Evolutionary conservation across 2,797 vertebrate species (phyloP).

Genomic region (Parambassis ranga): DNA sequence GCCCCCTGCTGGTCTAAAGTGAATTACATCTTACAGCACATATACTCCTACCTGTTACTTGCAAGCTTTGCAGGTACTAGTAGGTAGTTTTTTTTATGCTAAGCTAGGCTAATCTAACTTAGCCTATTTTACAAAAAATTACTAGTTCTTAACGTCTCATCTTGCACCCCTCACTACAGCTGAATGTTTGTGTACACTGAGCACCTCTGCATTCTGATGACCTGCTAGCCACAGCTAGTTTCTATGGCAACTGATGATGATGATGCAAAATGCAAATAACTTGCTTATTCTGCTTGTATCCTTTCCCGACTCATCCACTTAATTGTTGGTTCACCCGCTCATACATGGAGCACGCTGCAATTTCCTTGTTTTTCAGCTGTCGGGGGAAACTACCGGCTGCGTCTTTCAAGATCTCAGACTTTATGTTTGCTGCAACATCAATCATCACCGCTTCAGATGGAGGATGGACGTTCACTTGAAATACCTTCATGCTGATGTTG

Average conservation of each 20-base stretch:
- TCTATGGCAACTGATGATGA: conserved; percentile 29
- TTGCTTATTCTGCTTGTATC: conserved; percentile 10
- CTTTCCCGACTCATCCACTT: conserved; percentile 16
- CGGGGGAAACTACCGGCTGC: conserved; percentile 34
- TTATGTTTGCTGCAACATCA: conserved; percentile 20
- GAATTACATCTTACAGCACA: too few species aligned
- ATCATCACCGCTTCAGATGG: conserved; percentile 10
- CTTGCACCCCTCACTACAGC: neutral
- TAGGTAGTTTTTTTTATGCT: too few species aligned
- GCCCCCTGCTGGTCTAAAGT: too few species aligned
- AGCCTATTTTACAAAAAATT: too few species aligned
- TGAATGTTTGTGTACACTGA: too few species aligned
- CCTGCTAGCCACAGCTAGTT: conserved; percentile 17
- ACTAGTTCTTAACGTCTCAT: too few species aligned
- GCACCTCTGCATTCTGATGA: neutral
- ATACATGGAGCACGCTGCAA: conserved; percentile 26
- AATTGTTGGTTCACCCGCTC: conserved; percentile 25
- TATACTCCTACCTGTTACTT: too few species aligned
- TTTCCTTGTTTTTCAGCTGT: conserved; percentile 48
- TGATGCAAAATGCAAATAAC: conserved; percentile 23
- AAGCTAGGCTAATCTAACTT: too few species aligned
- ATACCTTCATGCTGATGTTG: conserved; percentile 6
- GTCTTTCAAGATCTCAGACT: conserved; percentile 40
- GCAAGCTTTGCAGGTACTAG: too few species aligned
- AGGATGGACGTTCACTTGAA: neutral